These are phyloP conservation scores for Drosophila tanythrix DNA, from an alignment of 2,888 invertebrate genomes.

Conservation along the genomic window DNA sequence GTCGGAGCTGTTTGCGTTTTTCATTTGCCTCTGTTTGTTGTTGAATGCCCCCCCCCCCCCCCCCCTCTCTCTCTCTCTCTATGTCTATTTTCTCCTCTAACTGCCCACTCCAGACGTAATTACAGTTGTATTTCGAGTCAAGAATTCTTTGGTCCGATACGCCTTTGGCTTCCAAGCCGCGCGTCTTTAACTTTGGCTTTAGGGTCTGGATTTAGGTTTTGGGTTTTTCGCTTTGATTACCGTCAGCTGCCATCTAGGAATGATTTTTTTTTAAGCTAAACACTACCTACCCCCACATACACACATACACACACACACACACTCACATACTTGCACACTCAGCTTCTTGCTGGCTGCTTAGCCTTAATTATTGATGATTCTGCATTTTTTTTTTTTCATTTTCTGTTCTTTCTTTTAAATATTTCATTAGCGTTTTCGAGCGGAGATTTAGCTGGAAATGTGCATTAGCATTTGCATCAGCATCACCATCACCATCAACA, in stretches of 20 bases:
- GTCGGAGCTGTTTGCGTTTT: slow-evolving; percentile 59
- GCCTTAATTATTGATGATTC: slow-evolving; percentile 38
- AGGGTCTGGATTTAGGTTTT: slow-evolving; percentile 12
- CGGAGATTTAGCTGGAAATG: slow-evolving; percentile 3
- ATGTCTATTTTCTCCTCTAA: background rate
- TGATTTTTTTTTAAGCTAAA: slow-evolving; percentile 11
- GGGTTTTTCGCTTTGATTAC: slow-evolving; percentile 34
- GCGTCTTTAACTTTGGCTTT: slow-evolving; percentile 15
- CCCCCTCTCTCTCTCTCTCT: accelerated
- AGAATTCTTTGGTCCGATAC: slow-evolving; percentile 52
- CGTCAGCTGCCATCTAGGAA: slow-evolving; percentile 23
- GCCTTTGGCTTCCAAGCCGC: slow-evolving; percentile 43
- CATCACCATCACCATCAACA: background rate
- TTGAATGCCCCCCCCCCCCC: background rate
- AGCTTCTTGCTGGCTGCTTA: background rate
- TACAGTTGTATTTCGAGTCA: slow-evolving; percentile 29
- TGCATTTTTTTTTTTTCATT: slow-evolving; percentile 18
- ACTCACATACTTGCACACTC: background rate
- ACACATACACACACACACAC: background rate
- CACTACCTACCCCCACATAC: background rate
- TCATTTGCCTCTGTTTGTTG: slow-evolving; percentile 58
- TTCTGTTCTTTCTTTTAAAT: background rate
- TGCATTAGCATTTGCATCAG: slow-evolving; percentile 10
- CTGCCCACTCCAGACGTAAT: slow-evolving; percentile 33
- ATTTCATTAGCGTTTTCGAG: slow-evolving; percentile 33